phyloP scores from a whole-genome alignment of 2,888 invertebrate genomes.

The Opisthograptis luteolata region DNA sequence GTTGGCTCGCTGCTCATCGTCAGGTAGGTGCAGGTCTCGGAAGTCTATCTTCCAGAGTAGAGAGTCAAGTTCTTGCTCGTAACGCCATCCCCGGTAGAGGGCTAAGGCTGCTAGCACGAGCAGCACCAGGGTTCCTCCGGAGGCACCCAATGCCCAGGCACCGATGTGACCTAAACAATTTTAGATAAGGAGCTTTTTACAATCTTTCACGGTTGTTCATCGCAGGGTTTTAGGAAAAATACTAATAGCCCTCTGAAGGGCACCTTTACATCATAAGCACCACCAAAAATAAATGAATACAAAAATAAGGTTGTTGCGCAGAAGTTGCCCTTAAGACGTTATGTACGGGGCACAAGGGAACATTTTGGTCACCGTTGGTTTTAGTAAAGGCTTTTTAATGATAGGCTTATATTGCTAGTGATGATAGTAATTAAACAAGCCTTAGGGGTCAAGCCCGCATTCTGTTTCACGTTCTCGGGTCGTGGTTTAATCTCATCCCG shows the following conservation, averaged over 20 bases:
- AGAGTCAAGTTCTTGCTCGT: constrained; percentile 96
- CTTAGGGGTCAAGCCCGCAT: constrained; percentile 9
- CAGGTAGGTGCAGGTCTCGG: constrained; percentile 91
- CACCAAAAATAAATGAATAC: too few species aligned
- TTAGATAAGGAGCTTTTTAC: background rate
- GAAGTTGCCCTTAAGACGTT: too few species aligned
- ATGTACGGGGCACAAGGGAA: too few species aligned
- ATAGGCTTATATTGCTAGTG: background rate
- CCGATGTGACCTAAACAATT: constrained; percentile 89
- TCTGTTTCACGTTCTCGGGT: constrained; percentile 1
- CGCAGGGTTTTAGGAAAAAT: background rate
- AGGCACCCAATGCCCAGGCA: constrained; percentile 92
- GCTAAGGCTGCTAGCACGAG: constrained; percentile 89
- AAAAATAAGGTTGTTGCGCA: too few species aligned
- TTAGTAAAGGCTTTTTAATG: too few species aligned
- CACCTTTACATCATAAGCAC: too few species aligned
- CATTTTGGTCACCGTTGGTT: too few species aligned
- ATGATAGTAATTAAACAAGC: constrained; percentile 6
- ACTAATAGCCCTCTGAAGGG: too few species aligned
- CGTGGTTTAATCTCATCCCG: constrained; percentile 12
- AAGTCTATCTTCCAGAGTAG: constrained; percentile 97
- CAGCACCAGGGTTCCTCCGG: constrained; percentile 89
- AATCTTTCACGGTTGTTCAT: background rate
- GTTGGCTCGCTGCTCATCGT: constrained; percentile 75
- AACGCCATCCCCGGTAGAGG: constrained; percentile 95